Evolutionary conservation across 2,113 vertebrate species (phyloP).

Genomic region (Paraplagusia blochii): DNA sequence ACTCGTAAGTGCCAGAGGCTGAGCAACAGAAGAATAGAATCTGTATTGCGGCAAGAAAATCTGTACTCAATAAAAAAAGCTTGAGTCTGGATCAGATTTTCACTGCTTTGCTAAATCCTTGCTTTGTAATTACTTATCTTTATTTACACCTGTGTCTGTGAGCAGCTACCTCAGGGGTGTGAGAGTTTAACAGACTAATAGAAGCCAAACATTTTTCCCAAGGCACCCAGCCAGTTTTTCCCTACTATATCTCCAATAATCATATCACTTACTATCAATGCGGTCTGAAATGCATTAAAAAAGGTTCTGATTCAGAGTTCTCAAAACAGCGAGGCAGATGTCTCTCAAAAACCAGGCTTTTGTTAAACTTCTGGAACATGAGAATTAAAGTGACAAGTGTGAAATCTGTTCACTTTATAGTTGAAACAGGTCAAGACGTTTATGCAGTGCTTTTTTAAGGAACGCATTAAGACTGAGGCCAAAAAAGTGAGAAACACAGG

Average conservation of each 20-base stretch:
- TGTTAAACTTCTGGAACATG: constrained; percentile 15
- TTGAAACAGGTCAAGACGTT: constrained; percentile 7
- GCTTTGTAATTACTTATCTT: constrained; percentile 28
- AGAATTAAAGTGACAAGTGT: constrained; percentile 12
- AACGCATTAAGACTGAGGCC: not conserved
- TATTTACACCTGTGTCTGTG: constrained; percentile 45
- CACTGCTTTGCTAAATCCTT: constrained; percentile 24
- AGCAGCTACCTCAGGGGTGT: constrained; percentile 27
- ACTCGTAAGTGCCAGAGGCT: constrained; percentile 4
- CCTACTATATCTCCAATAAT: constrained; percentile 22
- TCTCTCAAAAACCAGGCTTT: constrained; percentile 4
- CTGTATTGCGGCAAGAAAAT: constrained; percentile 34
- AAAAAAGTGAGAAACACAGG: too few species aligned
- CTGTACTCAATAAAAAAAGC: constrained; percentile 41
- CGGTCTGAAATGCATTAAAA: constrained; percentile 17
- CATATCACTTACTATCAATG: constrained; percentile 15
- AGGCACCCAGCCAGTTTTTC: constrained; percentile 18
- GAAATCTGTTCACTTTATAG: constrained; percentile 14
- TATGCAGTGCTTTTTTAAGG: not conserved
- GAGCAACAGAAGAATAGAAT: constrained; percentile 20
- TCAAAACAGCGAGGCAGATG: not conserved
- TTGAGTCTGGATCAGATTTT: constrained; percentile 22
- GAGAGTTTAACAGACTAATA: constrained; percentile 22
- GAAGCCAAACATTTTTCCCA: constrained; percentile 20
- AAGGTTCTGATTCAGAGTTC: constrained; percentile 6